Base-by-base conservation (phyloP, 2,113 vertebrate species). In the Pipra filicauda region DNA sequence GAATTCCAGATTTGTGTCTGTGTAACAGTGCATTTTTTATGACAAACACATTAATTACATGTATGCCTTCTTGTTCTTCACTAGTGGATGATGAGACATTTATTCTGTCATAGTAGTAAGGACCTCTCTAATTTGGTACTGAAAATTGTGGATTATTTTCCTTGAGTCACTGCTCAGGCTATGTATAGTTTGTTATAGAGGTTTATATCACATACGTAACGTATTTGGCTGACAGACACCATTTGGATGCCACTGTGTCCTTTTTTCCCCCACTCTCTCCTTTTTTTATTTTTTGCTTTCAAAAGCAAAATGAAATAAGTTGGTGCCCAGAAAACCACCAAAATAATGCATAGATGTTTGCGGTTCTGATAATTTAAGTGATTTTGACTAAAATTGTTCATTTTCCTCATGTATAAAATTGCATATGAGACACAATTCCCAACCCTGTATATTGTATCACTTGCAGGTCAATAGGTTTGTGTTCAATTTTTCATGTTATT, bases 251-350 rank as follows among this genome's bases (percentile, higher is more conserved):
- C 24, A 27, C 4, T 41, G 11, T 19, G 9, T 64, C 3, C 1
- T 21, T 20, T 24, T 71, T 17, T 27, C 11, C 19, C 14, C 4
- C 1, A 2, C 27, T 24, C 3, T 13, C 4, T 2, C 5, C 15
- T 4, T 13, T 2, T 22, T 7, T 15, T 35, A 27, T 26, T 35
- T 12, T 10, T 3, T 3, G 2, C 9, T 64, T 91, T 93, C 54
- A 44, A 69, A 88, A 66, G 28, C 7, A 73, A 78, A 69, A 65
- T 30, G 7, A 64, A 67, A 57, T 28, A 6, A 72, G 52, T 64
- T 48, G 23, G 2, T 79, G 17, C 20, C 19, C 89, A 35, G 19
- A 65, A 55, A 82, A 89, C 31, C 18, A 88, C 12, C 12, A 18
- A 57, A 75, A 41, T 15, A 9, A 46, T 72, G 3, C 33, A n/a